phyloP scores from a whole-genome alignment of 1,140 invertebrate species.

The Marisa cornuarietis region DNA sequence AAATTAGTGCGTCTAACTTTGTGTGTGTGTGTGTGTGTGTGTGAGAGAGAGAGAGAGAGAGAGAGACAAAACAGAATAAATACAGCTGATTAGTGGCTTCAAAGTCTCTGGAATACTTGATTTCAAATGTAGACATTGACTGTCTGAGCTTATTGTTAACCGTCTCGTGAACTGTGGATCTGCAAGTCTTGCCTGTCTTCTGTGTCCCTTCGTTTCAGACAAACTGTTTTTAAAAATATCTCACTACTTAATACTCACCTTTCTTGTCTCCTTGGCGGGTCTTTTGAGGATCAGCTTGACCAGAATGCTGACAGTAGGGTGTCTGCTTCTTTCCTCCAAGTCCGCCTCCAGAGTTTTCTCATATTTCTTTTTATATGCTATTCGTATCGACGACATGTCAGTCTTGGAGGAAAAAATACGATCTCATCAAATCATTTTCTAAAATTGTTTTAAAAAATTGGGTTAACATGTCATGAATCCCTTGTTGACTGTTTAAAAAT shows the following conservation, averaged over 20 bases:
- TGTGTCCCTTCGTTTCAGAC: no score
- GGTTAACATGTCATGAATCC: no score
- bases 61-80: no score
- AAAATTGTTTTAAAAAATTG: no score
- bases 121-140: no score
- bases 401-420: constrained; percentile 29
- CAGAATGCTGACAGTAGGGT: constrained; percentile 45
- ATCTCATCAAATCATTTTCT: not conserved
- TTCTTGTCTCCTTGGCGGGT: not conserved
- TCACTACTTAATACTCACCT: no score
- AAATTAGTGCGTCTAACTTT: not conserved
- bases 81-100: no score
- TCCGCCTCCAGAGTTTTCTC: constrained; percentile 52
- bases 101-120: no score
- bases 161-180: no score
- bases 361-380: constrained; percentile 59
- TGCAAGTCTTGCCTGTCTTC: no score
- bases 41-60: not conserved
- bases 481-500: no score
- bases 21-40: constrained; percentile 3
- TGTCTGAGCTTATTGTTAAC: not conserved
- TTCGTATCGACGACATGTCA: constrained; percentile 51
- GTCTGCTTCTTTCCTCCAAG: constrained; percentile 42
- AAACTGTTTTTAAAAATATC: no score
- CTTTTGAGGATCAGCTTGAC: constrained; percentile 43